Base-by-base conservation (phyloP, 2,888 invertebrate species). In the Agelastica alni region DNA sequence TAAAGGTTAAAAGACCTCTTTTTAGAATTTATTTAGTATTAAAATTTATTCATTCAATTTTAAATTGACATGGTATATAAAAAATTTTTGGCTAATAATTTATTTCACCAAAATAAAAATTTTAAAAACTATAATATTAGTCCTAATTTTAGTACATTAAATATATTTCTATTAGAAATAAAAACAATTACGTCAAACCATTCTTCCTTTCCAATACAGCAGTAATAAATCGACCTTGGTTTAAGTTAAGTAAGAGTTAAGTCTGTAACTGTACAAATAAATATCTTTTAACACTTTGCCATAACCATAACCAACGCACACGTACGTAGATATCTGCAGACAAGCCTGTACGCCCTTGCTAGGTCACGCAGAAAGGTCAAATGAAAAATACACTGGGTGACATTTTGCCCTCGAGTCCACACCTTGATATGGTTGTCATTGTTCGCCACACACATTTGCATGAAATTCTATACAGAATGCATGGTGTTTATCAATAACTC, bases 281-380 rank as follows among this genome's bases (percentile, higher is more conserved):
- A 39, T 39, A 39, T 14, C 18, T n/a, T 44, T n/a, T n/a, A n/a
- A 12, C 20, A 37, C 31, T 16, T 48, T 30, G 13, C 17, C 39
- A 32, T 32, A 31, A 34, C 22, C 30, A 31, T 31, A 39, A 20
- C 18, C 12, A 18, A 39, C 37, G 20, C 20, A 53, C 53, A 43
- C 34, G 30, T 26, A 45, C 46, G 17, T 14, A 26, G 26, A 28
- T 47, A 43, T 53, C 28, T 36, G 9, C 3, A 36, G 37, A 16
- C 37, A 20, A 36, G 37, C 36, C 46, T 17, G 36, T 26, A 46
- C 60, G 60, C 60, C 60, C 60, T 60, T 60, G 60, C 56, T 60
- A 58, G 60, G 60, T 58, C 58, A 51, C 51, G 26, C 36, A 36
- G 34, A 51, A 51, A 60, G 56, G 60, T 56, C 56, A 53, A 41